A percentile compares a stretch with the other conserved stretches of the same genome.
phyloP scores from a whole-genome alignment of 1,140 invertebrate genomes.

The fruit fly (Drosophila melanogaster) region DNA sequence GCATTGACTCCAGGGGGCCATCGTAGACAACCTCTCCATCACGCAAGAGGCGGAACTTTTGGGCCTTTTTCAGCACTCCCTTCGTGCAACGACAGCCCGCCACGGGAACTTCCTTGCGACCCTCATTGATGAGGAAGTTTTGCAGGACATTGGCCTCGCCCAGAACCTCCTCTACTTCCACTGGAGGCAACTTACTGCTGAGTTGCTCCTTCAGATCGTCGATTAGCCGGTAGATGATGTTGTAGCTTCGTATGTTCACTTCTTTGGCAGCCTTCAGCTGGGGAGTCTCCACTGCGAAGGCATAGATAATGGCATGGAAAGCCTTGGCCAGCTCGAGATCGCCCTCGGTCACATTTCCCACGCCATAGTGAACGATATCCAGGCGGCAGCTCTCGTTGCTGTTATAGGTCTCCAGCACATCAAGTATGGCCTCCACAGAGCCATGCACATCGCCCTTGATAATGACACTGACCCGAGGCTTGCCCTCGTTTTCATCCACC shows the following conservation, averaged over 20 bases:
- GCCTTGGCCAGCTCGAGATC: slow-evolving; percentile 94
- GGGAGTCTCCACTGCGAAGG: slow-evolving; percentile 91
- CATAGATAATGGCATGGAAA: slow-evolving; percentile 94
- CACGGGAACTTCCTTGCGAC: slow-evolving; percentile 92
- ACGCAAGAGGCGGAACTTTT: slow-evolving; percentile 89
- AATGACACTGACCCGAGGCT: slow-evolving; percentile 86
- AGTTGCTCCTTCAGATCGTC: slow-evolving; percentile 95
- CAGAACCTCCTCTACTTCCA: slow-evolving; percentile 90
- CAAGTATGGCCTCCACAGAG: slow-evolving; percentile 96
- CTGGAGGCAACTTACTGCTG: slow-evolving; percentile 88
- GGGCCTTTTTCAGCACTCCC: slow-evolving; percentile 90
- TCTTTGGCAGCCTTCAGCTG: slow-evolving; percentile 76
- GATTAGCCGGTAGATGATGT: slow-evolving; percentile 96
- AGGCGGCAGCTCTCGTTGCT: slow-evolving; percentile 90
- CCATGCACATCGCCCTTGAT: slow-evolving; percentile 93
- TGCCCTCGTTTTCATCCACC: slow-evolving; percentile 75
- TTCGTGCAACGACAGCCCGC: slow-evolving; percentile 94
- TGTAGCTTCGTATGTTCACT: slow-evolving; percentile 89
- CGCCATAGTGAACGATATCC: slow-evolving; percentile 94
- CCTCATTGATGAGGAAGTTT: slow-evolving; percentile 93
- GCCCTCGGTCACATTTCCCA: slow-evolving; percentile 92
- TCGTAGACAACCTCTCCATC: slow-evolving; percentile 89
- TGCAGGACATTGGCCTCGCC: slow-evolving; percentile 95
- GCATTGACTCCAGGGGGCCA: slow-evolving; percentile 91
- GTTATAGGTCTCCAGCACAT: slow-evolving; percentile 95